Conservation (phyloP, 92 coral and sea anemone species). For the Phymanthus crucifer region DNA sequence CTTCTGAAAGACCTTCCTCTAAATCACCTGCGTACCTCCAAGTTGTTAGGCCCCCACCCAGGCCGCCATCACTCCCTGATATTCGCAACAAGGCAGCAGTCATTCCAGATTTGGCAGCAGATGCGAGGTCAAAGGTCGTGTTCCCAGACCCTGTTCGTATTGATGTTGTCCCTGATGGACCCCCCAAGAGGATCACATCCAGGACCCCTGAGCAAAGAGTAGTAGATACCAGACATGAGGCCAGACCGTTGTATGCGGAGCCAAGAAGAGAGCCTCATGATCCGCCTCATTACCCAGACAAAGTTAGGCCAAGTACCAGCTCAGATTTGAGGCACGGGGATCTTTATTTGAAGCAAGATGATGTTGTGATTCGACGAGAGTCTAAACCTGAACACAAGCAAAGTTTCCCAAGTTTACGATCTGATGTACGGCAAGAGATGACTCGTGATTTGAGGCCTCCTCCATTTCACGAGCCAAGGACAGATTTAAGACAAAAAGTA, state of each 20-base stretch:
- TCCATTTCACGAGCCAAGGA: slow-evolving; percentile 28
- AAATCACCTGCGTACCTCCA: slow-evolving; percentile 65
- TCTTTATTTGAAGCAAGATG: slow-evolving; percentile 13
- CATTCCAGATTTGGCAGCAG: slow-evolving; percentile 63
- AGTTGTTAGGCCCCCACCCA: slow-evolving; percentile 47
- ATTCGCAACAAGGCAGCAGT: slow-evolving; percentile 76
- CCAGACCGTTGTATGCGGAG: slow-evolving; percentile 12
- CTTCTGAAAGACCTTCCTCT: slow-evolving; percentile 49
- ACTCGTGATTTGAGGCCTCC: background rate
- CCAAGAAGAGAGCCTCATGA: slow-evolving; percentile 5
- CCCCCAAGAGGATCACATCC: background rate
- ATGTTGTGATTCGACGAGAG: slow-evolving; percentile 8
- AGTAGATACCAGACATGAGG: slow-evolving; percentile 16
- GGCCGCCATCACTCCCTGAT: slow-evolving; percentile 65
- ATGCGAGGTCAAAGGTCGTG: slow-evolving; percentile 20
- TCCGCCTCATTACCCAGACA: background rate
- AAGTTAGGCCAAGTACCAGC: background rate
- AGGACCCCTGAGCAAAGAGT: slow-evolving; percentile 38
- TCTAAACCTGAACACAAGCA: slow-evolving; percentile 6
- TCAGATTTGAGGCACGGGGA: slow-evolving; percentile 16
- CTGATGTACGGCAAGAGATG: background rate
- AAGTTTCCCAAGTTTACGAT: background rate
- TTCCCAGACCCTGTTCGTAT: slow-evolving; percentile 61
- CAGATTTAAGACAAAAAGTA: slow-evolving; percentile 29
- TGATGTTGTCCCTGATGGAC: slow-evolving; percentile 23